These are phyloP conservation scores for Ptychadena robeensis DNA, from an alignment of 2,797 vertebrate genomes.

Conservation along the genomic window DNA sequence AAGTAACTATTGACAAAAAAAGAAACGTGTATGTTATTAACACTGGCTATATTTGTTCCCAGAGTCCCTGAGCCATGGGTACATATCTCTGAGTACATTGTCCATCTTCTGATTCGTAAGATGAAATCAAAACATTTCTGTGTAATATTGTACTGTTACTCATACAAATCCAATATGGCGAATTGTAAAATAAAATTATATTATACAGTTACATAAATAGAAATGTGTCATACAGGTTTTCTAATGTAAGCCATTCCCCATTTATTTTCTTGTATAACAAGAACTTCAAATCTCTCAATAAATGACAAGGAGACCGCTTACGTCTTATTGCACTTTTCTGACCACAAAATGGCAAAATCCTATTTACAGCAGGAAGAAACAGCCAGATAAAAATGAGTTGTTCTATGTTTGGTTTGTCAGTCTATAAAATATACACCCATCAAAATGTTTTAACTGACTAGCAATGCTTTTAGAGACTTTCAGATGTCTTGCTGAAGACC, in stretches of 20 bases:
- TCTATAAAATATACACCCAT: background rate
- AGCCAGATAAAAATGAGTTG: background rate
- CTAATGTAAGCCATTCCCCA: background rate
- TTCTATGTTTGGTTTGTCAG: background rate
- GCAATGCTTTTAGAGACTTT: background rate
- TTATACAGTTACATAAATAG: slow-evolving; percentile 13
- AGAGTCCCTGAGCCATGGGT: background rate
- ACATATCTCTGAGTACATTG: background rate
- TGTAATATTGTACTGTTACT: background rate
- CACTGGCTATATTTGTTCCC: background rate
- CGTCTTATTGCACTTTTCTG: slow-evolving; percentile 9
- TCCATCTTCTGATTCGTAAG: background rate
- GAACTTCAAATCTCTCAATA: background rate
- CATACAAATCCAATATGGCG: background rate
- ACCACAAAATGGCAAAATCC: background rate
- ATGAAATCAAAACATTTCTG: background rate
- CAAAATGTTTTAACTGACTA: background rate
- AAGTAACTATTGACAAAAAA: background rate
- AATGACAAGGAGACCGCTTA: background rate
- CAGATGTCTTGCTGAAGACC: background rate
- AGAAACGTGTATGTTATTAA: background rate
- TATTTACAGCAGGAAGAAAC: background rate
- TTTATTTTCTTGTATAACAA: slow-evolving; percentile 16
- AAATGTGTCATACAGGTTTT: background rate
- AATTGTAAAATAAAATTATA: slow-evolving; percentile 9